These are phyloP conservation scores for Ivindomyrus marchei DNA, from an alignment of 2,113 vertebrate genomes.

Conservation along the genomic window DNA sequence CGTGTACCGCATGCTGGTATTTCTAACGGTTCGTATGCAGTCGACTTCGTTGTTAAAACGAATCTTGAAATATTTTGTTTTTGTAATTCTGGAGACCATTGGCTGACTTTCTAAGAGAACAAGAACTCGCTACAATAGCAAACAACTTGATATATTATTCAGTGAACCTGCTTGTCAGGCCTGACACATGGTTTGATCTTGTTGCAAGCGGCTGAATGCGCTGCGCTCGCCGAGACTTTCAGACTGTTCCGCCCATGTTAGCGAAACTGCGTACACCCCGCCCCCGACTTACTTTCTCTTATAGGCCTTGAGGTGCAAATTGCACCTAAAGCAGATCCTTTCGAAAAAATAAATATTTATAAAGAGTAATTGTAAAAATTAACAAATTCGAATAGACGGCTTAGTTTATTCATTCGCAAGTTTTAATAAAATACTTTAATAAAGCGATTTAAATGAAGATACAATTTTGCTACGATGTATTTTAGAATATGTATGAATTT, in stretches of 20 bases:
- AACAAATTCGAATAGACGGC: neutral
- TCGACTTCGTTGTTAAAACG: neutral
- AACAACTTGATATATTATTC: slow-evolving; percentile 35
- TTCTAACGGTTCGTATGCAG: neutral
- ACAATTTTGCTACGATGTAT: neutral
- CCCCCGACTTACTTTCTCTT: slow-evolving; percentile 4
- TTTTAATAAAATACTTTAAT: neutral
- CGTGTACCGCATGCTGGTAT: neutral
- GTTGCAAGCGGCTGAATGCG: neutral
- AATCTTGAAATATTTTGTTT: neutral
- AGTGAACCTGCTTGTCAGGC: slow-evolving; percentile 25
- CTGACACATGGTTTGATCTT: slow-evolving; percentile 9
- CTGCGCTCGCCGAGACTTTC: neutral
- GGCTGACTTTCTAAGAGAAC: neutral
- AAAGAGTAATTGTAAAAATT: neutral
- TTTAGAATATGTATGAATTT: neutral
- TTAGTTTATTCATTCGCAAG: neutral
- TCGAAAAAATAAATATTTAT: neutral
- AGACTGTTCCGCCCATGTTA: neutral
- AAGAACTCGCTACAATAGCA: slow-evolving; percentile 22
- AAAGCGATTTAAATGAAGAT: neutral
- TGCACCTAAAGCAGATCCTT: neutral
- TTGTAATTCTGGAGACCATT: neutral
- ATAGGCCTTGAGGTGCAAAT: neutral
- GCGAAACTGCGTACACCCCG: neutral